Evolutionary conservation across 2,797 vertebrate genomes (phyloP), one percentile per base, ranked within the genome.

Genomic region (Esox masquinongy): DNA sequence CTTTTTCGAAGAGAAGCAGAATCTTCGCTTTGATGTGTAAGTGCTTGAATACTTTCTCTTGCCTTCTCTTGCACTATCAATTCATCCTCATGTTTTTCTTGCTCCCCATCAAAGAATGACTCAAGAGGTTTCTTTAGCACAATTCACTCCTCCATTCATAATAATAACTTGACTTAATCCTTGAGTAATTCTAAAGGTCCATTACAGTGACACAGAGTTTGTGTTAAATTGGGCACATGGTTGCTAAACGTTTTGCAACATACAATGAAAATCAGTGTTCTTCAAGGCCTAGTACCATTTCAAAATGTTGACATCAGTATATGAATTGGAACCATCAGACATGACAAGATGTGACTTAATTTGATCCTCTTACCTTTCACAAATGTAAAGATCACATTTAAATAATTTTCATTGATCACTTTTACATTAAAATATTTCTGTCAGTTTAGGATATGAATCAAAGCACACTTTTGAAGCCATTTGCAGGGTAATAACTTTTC

Each of bases 1-100:
- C 91, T 96, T 97, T 89, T 97, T 97, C 2, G 96, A 97, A 80
- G 96, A 97, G 90, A 97, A 97, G 89, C 96, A 97, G 91, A 97
- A 96, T 76, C 94, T 97, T 36, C 96, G 96, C 82, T 97, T 97
- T 2, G 96, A 97, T 14, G 95, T 95, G 96, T 97, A 92, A 97
- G 96, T 93, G 12, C 43, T 47, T 47, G 77, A 76, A 66, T 36
- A 80, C 73, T 70, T 76, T 36, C 68, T 56, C 4, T 56, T 72
- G 64, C 73, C 68, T 76, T 36, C 68, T 56, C 4, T 56, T 72
- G 64, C 15, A 17, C 16, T 59, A 59, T 59, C 24, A 29, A 66
- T 66, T 34, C 16, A 16, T 66, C 63, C 63, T 34, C 24, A 16
- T 14, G 15, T 71, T n/a, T 49, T 47, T 49, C 69, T 29, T 14